Conservation (phyloP, 37 sponge, comb jelly and placozoan genomes). For the Hormiphora californensis region DNA sequence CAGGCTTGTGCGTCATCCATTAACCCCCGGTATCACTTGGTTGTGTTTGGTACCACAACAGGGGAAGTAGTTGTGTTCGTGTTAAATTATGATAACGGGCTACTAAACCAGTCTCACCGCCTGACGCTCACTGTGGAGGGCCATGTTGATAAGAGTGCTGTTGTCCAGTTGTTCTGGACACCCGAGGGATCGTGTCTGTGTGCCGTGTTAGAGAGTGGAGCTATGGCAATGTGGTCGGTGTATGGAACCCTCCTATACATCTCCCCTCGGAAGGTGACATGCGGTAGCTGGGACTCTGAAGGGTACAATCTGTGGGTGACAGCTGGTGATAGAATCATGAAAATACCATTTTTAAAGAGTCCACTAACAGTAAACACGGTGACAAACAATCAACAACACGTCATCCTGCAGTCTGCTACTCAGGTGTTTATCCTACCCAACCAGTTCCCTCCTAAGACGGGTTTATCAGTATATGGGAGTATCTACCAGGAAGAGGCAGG, state of each 20-base stretch:
- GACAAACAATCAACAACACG: conserved; percentile 36
- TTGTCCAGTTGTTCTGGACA: conserved; percentile 39
- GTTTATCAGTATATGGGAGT: conserved; percentile 34
- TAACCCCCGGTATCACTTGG: conserved; percentile 22
- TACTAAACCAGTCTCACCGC: conserved; percentile 24
- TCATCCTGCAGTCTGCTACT: conserved; percentile 32
- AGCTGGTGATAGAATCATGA: background rate
- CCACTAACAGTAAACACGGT: conserved; percentile 50
- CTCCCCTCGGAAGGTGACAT: background rate
- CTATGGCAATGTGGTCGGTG: conserved; percentile 44
- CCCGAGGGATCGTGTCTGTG: conserved; percentile 45
- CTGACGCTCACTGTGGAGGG: background rate
- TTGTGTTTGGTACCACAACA: background rate
- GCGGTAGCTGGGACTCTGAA: conserved; percentile 3
- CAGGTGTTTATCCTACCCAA: conserved; percentile 48
- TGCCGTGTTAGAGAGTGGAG: background rate
- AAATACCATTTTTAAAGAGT: conserved; percentile 15
- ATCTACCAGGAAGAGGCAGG: conserved; percentile 17
- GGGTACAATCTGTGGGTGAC: conserved; percentile 39
- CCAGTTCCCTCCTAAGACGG: conserved; percentile 44
- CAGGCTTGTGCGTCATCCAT: conserved; percentile 13
- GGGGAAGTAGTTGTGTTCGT: conserved; percentile 37
- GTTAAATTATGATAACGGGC: conserved; percentile 30
- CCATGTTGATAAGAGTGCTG: background rate
- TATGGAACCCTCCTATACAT: conserved; percentile 29